Conservation (phyloP, 1,140 invertebrate genomes). For the Calephelis virginiensis region DNA sequence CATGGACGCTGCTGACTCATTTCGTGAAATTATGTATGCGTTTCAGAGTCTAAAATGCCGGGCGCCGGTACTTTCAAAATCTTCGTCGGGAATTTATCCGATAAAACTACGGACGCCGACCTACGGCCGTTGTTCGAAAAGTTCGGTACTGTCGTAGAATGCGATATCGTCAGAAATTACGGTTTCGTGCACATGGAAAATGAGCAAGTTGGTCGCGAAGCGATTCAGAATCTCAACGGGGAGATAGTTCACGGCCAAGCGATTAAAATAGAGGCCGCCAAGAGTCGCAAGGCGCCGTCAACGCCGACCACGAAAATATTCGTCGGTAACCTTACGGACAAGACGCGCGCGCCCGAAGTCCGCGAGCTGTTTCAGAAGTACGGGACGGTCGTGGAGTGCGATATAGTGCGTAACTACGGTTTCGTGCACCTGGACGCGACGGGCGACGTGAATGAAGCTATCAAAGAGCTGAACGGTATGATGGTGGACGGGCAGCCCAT, state of each 20-base stretch:
- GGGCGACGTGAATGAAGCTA: slow-evolving; percentile 90
- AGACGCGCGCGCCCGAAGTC: slow-evolving; percentile 92
- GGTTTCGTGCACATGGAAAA: slow-evolving; percentile 98
- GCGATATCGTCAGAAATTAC: slow-evolving; percentile 97
- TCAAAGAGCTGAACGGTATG: slow-evolving; percentile 91
- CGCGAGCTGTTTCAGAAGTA: slow-evolving; percentile 92
- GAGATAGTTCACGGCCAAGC: slow-evolving; percentile 91
- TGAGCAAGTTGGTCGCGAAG: slow-evolving; percentile 92
- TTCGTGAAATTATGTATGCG: slow-evolving; percentile 75
- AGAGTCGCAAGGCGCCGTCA: slow-evolving; percentile 89
- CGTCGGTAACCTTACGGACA: slow-evolving; percentile 93
- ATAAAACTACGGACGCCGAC: slow-evolving; percentile 91
- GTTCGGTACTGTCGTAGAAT: slow-evolving; percentile 96
- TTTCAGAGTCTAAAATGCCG: slow-evolving; percentile 84
- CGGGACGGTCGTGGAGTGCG: slow-evolving; percentile 93
- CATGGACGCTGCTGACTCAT: slow-evolving; percentile 73
- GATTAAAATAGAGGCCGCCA: slow-evolving; percentile 95
- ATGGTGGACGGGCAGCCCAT: slow-evolving; percentile 91
- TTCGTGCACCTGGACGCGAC: slow-evolving; percentile 93
- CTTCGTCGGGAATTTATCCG: slow-evolving; percentile 96
- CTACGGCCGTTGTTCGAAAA: slow-evolving; percentile 95
- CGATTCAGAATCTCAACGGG: slow-evolving; percentile 95
- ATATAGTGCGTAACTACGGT: slow-evolving; percentile 94
- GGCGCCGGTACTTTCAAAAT: slow-evolving; percentile 95
- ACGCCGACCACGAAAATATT: slow-evolving; percentile 94